Percentiles rank a stretch among this genome's conserved stretches.
Evolutionary conservation across 2,113 vertebrate species (phyloP).

Genomic region (Mola mola): DNA sequence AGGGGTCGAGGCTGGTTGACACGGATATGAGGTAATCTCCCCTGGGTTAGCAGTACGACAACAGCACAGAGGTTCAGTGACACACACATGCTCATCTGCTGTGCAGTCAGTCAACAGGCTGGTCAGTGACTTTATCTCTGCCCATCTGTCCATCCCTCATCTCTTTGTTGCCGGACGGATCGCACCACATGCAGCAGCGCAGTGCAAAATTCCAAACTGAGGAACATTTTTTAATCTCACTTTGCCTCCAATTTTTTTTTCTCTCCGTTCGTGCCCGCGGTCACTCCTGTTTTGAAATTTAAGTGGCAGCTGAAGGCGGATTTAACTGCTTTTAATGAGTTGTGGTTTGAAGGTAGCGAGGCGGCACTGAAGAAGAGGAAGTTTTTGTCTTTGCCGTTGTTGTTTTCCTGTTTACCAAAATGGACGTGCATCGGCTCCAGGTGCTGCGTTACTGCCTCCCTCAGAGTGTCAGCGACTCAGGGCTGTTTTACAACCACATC

Average conservation of each 20-base stretch:
- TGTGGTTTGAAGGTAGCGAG: conserved; percentile 25
- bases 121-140: conserved; percentile 75
- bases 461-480: conserved; percentile 80
- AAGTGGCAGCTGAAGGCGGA: conserved; percentile 7
- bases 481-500: conserved; percentile 71
- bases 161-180: conserved; percentile 68
- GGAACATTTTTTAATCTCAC: conserved; percentile 9
- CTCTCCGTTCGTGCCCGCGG: background rate
- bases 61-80: conserved; percentile 55
- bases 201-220: conserved; percentile 16
- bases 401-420: conserved; percentile 44
- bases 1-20: conserved; percentile 30
- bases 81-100: conserved; percentile 57
- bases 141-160: conserved; percentile 60
- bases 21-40: conserved; percentile 80
- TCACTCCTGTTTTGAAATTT: background rate
- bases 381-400: conserved; percentile 11
- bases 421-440: conserved; percentile 73
- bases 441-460: conserved; percentile 76
- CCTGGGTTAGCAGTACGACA: conserved; percentile 68
- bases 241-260: background rate
- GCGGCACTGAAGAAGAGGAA: conserved; percentile 1
- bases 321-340: conserved; percentile 32
- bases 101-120: conserved; percentile 59
- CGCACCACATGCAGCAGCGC: conserved; percentile 20